phyloP scores from a whole-genome alignment of 2,113 vertebrate genomes.

The Speoplatyrhinus poulsoni region DNA sequence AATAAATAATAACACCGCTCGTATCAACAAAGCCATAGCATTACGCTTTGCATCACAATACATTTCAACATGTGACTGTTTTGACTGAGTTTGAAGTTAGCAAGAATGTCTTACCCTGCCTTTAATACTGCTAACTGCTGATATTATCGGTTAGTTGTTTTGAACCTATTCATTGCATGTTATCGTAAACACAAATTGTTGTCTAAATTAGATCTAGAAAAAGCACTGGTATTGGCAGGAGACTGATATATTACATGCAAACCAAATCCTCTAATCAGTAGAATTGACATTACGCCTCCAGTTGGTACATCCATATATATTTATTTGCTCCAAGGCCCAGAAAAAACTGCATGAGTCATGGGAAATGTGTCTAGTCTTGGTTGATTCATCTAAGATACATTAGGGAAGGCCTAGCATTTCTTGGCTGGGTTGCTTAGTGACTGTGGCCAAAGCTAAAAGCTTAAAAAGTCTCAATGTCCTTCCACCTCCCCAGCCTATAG shows the following conservation, averaged over 20 bases:
- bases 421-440: constrained; percentile 29
- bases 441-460: constrained; percentile 26
- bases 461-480: constrained; percentile 37
- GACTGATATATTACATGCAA: constrained; percentile 3
- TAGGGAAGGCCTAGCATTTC: constrained; percentile 46
- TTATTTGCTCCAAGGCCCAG: constrained; percentile 2
- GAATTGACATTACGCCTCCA: constrained; percentile 24
- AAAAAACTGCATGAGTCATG: constrained; percentile 54
- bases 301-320: constrained; percentile 8
- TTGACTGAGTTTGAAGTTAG: no score
- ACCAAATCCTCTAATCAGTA: constrained; percentile 30
- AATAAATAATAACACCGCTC: no score
- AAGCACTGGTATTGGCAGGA: constrained; percentile 34
- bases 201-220: constrained; percentile 18
- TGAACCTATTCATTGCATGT: background rate
- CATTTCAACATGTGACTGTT: no score
- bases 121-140: background rate
- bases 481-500: constrained; percentile 52
- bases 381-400: constrained; percentile 53
- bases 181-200: constrained; percentile 29
- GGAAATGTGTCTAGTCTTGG: constrained; percentile 48
- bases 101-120: no score
- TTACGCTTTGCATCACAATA: no score
- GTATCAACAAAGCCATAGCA: no score
- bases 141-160: constrained; percentile 9